A percentile compares a stretch with the other conserved stretches of the same genome.
These are phyloP conservation scores for Zapornia atra DNA, from an alignment of 2,113 vertebrate species.

Conservation along the genomic window DNA sequence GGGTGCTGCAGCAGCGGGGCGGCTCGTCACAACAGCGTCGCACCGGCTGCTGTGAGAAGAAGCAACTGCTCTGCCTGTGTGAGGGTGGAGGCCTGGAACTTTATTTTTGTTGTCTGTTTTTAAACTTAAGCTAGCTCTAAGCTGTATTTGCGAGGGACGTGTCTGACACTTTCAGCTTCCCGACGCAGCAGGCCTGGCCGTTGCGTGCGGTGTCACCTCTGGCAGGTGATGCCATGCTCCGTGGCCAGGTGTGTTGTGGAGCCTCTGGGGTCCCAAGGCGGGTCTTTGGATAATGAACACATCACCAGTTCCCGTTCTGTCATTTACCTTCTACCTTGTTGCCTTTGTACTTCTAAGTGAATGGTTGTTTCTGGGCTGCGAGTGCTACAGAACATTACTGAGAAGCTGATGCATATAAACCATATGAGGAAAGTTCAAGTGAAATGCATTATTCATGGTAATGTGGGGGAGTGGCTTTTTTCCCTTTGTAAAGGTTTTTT, in stretches of 20 bases:
- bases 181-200: fast-evolving
- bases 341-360: not conserved
- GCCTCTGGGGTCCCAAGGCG: not conserved
- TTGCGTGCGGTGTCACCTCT: not conserved
- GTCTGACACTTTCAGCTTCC: not conserved
- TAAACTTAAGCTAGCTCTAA: not conserved
- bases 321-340: not conserved
- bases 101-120: not conserved
- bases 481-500: not conserved
- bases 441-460: not conserved
- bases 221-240: not conserved
- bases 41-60: not conserved
- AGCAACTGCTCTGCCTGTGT: fast-evolving
- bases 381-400: not conserved
- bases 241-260: too few relatives aligned
- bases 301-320: not conserved
- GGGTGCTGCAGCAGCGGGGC: not conserved
- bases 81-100: not conserved
- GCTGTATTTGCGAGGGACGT: not conserved
- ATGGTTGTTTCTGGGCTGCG: not conserved
- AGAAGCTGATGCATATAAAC: not conserved
- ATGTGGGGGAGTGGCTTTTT: too few relatives aligned
- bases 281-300: not conserved
- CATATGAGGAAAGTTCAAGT: not conserved
- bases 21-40: fast-evolving